phyloP scores from a whole-genome alignment of 2,888 invertebrate species.

The Portevinia maculata region DNA sequence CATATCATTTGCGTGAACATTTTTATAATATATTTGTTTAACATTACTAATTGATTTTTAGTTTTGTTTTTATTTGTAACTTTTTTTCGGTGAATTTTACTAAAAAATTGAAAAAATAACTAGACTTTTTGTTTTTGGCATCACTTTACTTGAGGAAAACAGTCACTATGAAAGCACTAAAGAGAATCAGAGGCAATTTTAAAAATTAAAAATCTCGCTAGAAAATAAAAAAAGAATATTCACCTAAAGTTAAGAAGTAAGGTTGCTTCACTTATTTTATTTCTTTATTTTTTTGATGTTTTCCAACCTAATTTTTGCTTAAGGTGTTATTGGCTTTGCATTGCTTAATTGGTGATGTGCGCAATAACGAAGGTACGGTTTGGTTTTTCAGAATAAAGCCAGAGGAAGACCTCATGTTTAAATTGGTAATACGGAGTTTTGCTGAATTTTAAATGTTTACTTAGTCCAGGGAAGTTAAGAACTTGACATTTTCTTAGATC shows the following conservation, averaged over 20 bases:
- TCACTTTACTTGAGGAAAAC: slow-evolving; percentile 23
- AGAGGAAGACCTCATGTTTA: no score
- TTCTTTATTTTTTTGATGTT: slow-evolving; percentile 25
- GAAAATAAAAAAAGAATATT: slow-evolving; percentile 19
- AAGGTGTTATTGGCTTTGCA: slow-evolving; percentile 34
- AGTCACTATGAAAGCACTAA: slow-evolving; percentile 25
- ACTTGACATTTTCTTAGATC: no score
- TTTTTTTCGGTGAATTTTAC: slow-evolving; percentile 43
- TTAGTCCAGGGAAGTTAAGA: no score
- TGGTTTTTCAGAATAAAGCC: no score
- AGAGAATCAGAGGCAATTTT: slow-evolving; percentile 19
- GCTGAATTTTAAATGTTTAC: no score
- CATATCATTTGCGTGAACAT: slow-evolving; percentile 35
- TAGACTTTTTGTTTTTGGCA: slow-evolving; percentile 33
- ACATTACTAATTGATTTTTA: slow-evolving; percentile 57
- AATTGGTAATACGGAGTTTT: no score
- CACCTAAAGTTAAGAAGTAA: slow-evolving; percentile 50
- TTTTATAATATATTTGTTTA: slow-evolving; percentile 33
- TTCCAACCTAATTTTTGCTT: slow-evolving; percentile 8
- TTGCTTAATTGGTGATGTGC: neutral
- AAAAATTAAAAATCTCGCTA: slow-evolving; percentile 42
- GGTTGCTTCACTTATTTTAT: slow-evolving; percentile 55
- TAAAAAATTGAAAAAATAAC: slow-evolving; percentile 33
- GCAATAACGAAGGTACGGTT: neutral
- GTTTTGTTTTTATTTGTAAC: slow-evolving; percentile 14